These are phyloP conservation scores for Perdix hodgsoniae DNA, from an alignment of 2,797 vertebrate genomes.

Conservation along the genomic window DNA sequence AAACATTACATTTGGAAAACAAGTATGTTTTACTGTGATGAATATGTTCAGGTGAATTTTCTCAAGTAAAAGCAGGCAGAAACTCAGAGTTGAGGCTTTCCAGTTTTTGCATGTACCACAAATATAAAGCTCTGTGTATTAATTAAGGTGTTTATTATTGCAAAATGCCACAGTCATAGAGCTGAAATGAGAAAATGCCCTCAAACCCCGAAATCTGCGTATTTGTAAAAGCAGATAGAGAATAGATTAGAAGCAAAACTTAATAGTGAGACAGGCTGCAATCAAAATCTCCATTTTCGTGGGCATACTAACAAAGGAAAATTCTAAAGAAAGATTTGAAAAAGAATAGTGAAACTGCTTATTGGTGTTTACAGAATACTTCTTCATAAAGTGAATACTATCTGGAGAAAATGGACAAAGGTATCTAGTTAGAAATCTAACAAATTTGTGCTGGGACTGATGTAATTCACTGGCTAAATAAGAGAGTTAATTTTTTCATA, in stretches of 20 bases:
- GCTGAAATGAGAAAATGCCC: neutral
- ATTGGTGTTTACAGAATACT: neutral
- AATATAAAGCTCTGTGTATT: neutral
- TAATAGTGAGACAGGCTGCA: neutral
- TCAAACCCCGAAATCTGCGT: neutral
- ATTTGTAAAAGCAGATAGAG: neutral
- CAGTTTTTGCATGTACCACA: neutral
- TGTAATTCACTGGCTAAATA: neutral
- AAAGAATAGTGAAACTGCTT: neutral
- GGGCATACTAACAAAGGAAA: neutral
- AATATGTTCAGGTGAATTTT: neutral
- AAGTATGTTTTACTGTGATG: conserved; percentile 5
- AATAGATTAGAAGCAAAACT: neutral
- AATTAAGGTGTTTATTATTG: neutral
- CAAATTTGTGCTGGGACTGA: neutral
- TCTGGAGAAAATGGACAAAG: neutral
- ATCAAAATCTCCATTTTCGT: neutral
- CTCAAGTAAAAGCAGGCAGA: neutral
- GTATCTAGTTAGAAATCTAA: neutral
- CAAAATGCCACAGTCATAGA: neutral
- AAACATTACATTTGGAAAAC: conserved; percentile 36
- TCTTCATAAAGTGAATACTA: neutral
- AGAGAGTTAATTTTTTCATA: neutral
- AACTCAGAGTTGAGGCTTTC: neutral
- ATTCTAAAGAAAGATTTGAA: neutral